Evolutionary conservation across 2,888 invertebrate genomes (phyloP).

Genomic region (Cataglyphis altisquamis): DNA sequence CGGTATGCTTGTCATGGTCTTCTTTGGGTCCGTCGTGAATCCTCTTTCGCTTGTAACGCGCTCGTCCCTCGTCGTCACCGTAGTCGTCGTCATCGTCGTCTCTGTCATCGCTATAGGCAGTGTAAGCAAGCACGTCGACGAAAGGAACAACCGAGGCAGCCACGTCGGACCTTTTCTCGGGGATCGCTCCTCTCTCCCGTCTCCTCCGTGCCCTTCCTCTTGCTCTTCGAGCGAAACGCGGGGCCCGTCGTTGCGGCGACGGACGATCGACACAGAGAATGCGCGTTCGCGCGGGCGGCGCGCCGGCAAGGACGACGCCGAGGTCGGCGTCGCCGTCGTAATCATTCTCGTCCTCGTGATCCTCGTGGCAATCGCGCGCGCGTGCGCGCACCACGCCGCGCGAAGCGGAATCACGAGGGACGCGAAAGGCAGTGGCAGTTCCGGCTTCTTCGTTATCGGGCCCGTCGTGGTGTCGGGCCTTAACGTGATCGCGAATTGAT

Average conservation of each 20-base stretch:
- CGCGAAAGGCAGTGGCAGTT: constrained; percentile 77
- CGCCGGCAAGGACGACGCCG: not conserved
- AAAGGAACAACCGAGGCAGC: constrained; percentile 59
- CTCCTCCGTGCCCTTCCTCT: constrained; percentile 26
- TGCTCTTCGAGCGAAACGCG: constrained; percentile 43
- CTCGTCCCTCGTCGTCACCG: constrained; percentile 58
- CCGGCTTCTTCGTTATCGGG: constrained; percentile 61
- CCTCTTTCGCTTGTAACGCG: constrained; percentile 51
- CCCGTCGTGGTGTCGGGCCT: constrained; percentile 80
- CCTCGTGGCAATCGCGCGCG: constrained; percentile 33
- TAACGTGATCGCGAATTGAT: constrained; percentile 76
- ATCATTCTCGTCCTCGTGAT: constrained; percentile 22
- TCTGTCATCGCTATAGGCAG: constrained; percentile 77
- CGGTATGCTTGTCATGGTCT: constrained; percentile 39
- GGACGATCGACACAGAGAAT: constrained; percentile 11
- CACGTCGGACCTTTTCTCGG: constrained; percentile 29
- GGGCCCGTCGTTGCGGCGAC: constrained; percentile 40
- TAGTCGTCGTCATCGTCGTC: constrained; percentile 60
- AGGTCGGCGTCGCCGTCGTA: not conserved
- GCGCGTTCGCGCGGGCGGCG: constrained; percentile 20
- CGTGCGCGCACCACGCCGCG: constrained; percentile 59
- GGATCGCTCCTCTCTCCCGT: constrained; percentile 26
- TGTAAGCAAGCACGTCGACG: constrained; percentile 78
- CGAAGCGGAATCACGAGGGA: constrained; percentile 59
- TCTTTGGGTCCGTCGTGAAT: not conserved